phyloP scores from a whole-genome alignment of 1,140 invertebrate genomes.

The Papilio machaon region DNA sequence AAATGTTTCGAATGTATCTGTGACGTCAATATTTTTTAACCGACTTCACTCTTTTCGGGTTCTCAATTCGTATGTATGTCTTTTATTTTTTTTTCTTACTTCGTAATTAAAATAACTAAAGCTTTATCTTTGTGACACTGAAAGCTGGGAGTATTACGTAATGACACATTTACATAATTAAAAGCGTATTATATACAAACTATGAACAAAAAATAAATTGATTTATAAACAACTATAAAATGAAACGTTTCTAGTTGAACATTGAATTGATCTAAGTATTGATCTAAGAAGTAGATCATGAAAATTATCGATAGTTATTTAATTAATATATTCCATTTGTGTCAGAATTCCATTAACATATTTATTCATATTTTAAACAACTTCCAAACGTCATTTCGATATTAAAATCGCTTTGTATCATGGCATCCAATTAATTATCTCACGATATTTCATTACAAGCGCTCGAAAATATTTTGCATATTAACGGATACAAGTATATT shows the following conservation, averaged over 20 bases:
- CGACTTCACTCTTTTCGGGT: too few species aligned
- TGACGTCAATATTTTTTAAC: not conserved
- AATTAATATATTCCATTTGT: constrained; percentile 15
- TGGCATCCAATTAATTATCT: constrained; percentile 36
- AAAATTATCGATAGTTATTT: not conserved
- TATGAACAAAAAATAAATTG: not conserved
- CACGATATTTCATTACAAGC: constrained; percentile 32
- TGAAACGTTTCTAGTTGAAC: not conserved
- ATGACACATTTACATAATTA: constrained; percentile 8
- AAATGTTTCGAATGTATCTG: not conserved
- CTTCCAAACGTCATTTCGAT: constrained; percentile 19
- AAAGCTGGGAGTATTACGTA: not conserved
- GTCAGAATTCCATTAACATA: constrained; percentile 5
- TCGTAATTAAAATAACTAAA: not conserved
- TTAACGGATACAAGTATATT: not conserved
- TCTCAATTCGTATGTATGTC: too few species aligned
- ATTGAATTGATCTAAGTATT: not conserved
- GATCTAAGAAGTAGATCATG: not conserved
- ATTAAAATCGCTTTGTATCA: constrained; percentile 25
- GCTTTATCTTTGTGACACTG: not conserved
- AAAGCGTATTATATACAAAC: not conserved
- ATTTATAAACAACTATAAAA: not conserved
- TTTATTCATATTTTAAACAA: constrained; percentile 18
- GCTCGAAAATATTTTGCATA: constrained; percentile 34
- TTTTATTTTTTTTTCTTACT: too few species aligned